Evolutionary conservation across 2,888 invertebrate genomes (phyloP).

Genomic region (Cabera pusaria): DNA sequence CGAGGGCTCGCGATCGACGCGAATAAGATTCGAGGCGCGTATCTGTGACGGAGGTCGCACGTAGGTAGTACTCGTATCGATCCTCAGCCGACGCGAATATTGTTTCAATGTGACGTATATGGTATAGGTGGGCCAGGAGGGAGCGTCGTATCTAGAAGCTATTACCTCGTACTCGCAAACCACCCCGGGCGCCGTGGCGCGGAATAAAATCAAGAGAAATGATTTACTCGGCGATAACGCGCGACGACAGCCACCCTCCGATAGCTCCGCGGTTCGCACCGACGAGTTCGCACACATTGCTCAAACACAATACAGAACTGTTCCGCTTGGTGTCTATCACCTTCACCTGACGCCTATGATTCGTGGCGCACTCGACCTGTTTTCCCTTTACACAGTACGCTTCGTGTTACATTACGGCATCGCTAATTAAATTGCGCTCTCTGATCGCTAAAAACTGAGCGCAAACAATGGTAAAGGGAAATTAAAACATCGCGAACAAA

Average conservation of each 20-base stretch:
- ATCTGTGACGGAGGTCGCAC: conserved; percentile 55
- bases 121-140: conserved; percentile 59
- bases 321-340: conserved; percentile 45
- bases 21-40: conserved; percentile 36
- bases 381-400: conserved; percentile 30
- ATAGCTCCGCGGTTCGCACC: conserved; percentile 47
- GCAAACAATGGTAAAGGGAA: conserved; percentile 38
- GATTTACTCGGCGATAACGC: conserved; percentile 67
- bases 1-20: conserved; percentile 20
- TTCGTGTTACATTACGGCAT: conserved; percentile 29
- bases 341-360: conserved; percentile 34
- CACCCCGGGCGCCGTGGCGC: conserved; percentile 53
- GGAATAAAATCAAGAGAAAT: conserved; percentile 76
- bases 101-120: conserved; percentile 67
- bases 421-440: conserved; percentile 33
- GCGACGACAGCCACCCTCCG: conserved; percentile 45
- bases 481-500: conserved; percentile 43
- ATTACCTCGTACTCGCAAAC: conserved; percentile 58
- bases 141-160: conserved; percentile 64
- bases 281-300: conserved; percentile 59
- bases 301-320: conserved; percentile 53
- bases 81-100: conserved; percentile 62
- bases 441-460: conserved; percentile 31
- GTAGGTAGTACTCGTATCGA: conserved; percentile 54
- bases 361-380: conserved; percentile 28